Evolutionary conservation across 2,113 vertebrate species (phyloP).

Genomic region (Cebus imitator): DNA sequence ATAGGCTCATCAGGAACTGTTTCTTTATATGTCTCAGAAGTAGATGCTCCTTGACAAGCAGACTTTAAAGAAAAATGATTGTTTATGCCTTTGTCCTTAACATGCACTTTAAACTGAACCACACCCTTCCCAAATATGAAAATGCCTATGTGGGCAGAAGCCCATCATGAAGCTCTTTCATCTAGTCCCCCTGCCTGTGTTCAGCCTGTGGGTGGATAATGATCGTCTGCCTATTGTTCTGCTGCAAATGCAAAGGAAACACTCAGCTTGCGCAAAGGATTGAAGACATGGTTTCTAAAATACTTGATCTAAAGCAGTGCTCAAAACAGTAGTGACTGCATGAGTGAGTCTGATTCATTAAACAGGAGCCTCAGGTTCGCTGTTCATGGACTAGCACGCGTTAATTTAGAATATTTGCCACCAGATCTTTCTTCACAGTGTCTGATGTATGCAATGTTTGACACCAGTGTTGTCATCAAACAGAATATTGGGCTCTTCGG

Average conservation of each 20-base stretch:
- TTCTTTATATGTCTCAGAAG: neutral
- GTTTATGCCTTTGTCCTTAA: no score
- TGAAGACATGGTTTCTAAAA: neutral
- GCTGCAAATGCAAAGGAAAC: neutral
- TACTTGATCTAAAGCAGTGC: neutral
- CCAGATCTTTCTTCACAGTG: accelerated
- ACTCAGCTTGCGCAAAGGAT: accelerated
- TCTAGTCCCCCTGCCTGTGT: neutral
- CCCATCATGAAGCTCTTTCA: accelerated
- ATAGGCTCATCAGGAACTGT: no score
- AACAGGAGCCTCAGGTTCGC: accelerated
- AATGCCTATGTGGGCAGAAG: accelerated
- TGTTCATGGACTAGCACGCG: accelerated
- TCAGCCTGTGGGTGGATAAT: accelerated
- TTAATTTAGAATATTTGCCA: accelerated
- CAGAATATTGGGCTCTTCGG: neutral
- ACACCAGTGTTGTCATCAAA: neutral
- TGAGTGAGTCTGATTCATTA: accelerated
- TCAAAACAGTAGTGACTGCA: neutral
- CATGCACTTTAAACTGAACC: neutral
- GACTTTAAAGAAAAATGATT: neutral
- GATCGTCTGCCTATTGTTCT: accelerated
- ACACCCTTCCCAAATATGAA: no score
- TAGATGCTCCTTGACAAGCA: no score
- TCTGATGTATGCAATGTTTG: accelerated